phyloP scores from a whole-genome alignment of 2,888 invertebrate species.

The Drosophila kanekoi region DNA sequence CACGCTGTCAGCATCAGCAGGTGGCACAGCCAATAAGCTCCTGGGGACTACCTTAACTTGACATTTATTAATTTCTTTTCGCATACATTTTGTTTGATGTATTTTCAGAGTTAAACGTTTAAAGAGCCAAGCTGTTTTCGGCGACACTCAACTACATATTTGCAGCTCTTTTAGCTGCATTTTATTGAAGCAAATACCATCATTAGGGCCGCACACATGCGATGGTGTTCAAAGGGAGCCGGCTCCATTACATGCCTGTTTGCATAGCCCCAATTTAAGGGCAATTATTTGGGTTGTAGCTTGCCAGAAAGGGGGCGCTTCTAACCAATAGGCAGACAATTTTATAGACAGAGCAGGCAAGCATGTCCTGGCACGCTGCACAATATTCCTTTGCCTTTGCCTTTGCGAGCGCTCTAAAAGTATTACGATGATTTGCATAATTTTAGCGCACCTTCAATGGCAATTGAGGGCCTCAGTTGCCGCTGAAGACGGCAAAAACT shows the following conservation, averaged over 20 bases:
- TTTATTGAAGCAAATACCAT: conserved; percentile 64
- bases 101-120: background rate
- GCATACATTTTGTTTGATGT: conserved; percentile 2
- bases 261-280: conserved; percentile 79
- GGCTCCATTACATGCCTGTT: conserved; percentile 75
- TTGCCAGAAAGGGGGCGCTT: conserved; percentile 58
- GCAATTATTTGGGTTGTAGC: conserved; percentile 76
- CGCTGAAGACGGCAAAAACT: conserved; percentile 23
- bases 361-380: conserved; percentile 38
- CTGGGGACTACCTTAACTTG: conserved; percentile 37
- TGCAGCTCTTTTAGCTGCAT: conserved; percentile 19
- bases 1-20: conserved; percentile 30
- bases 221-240: conserved; percentile 62
- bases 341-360: conserved; percentile 45
- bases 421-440: conserved; percentile 83
- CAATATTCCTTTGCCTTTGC: conserved; percentile 74
- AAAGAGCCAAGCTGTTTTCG: background rate
- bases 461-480: conserved; percentile 38
- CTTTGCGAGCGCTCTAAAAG: conserved; percentile 66
- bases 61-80: conserved; percentile 69
- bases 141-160: conserved; percentile 20
- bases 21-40: conserved; percentile 30
- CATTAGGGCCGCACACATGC: conserved; percentile 63
- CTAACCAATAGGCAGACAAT: conserved; percentile 44
- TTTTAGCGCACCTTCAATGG: conserved; percentile 76